These are phyloP conservation scores for Conomelus anceps DNA, from an alignment of 2,888 invertebrate genomes.

Conservation along the genomic window DNA sequence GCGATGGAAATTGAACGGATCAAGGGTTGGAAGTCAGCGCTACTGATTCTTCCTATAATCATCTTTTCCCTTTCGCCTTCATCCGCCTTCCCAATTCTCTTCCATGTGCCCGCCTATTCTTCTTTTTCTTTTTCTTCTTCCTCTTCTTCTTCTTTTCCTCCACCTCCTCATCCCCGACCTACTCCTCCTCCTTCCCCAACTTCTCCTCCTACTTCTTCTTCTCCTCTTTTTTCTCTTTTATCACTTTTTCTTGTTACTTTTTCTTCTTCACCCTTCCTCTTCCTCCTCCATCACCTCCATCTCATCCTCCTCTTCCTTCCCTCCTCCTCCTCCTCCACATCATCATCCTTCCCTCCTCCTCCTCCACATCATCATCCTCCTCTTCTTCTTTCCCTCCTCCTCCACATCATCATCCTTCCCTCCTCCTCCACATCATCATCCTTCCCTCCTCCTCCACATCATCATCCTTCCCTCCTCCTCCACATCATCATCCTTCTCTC, in stretches of 20 bases:
- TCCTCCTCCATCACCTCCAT: neutral
- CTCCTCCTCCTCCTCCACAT: neutral
- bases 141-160: constrained; percentile 7
- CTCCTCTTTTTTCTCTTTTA: neutral
- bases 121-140: constrained; percentile 1
- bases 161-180: neutral
- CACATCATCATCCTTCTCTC: no score
- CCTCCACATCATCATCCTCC: neutral
- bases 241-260: constrained; percentile 2
- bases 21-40: neutral
- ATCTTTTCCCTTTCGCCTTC: neutral
- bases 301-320: neutral
- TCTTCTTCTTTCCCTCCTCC: neutral
- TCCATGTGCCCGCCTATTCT: no score
- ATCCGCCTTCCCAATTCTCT: neutral
- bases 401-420: constrained; percentile 4
- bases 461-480: no score
- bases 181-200: neutral
- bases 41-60: neutral
- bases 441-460: no score
- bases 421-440: neutral
- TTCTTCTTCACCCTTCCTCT: neutral
- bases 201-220: neutral
- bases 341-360: neutral
- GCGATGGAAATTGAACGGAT: neutral